Percentiles rank a stretch among this genome's conserved stretches.
phyloP scores from a whole-genome alignment of 2,113 vertebrate species.

The Poecilia latipinna region DNA sequence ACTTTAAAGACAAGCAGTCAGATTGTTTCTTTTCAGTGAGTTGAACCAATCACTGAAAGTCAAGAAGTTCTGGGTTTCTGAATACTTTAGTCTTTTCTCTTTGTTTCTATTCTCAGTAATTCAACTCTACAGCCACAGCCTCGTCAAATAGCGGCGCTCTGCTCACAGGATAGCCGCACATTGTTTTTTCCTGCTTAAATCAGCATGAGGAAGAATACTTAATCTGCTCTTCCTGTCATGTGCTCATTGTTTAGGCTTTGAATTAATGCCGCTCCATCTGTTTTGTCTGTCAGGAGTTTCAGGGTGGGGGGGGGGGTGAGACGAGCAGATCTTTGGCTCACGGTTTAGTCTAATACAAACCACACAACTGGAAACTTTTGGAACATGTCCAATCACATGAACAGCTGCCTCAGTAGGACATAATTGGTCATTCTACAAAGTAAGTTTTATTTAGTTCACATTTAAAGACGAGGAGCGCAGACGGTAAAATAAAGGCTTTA shows the following conservation, averaged over 20 bases:
- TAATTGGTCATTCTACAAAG: background rate
- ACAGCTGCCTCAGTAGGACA: background rate
- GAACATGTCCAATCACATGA: background rate
- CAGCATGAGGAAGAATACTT: conserved; percentile 60
- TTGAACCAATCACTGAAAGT: background rate
- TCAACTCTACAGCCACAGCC: background rate
- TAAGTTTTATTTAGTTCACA: background rate
- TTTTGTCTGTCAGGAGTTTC: conserved; percentile 63
- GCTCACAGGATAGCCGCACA: conserved; percentile 8
- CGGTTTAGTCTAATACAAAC: background rate
- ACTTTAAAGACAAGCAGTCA: background rate
- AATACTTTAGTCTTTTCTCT: background rate
- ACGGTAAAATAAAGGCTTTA: background rate
- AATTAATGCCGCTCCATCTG: conserved; percentile 58
- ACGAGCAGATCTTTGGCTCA: background rate
- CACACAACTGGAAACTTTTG: background rate
- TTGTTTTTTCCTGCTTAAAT: conserved; percentile 67
- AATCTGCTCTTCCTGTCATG: conserved; percentile 70
- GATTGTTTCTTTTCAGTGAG: background rate
- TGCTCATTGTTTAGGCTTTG: conserved; percentile 64
- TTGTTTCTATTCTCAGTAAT: background rate
- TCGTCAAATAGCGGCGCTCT: conserved; percentile 12
- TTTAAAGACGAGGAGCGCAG: background rate
- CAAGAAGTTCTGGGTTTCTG: background rate
- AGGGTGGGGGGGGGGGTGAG: background rate